Base-by-base conservation (phyloP, 2,797 vertebrate species). In the Sebastes trivittatus region DNA sequence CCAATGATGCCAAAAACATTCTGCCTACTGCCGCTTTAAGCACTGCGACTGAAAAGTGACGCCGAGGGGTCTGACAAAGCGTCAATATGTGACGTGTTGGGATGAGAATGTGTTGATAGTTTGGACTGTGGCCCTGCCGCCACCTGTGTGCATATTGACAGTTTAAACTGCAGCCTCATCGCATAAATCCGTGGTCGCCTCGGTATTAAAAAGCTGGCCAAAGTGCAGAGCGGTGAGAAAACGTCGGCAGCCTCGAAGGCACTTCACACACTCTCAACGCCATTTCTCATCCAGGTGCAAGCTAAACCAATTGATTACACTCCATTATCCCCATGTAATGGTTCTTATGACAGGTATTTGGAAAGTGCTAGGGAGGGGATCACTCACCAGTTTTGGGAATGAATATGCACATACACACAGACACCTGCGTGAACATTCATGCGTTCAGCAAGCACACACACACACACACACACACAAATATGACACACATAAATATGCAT, bases 251-350 rank as follows among this genome's bases (percentile, higher is more conserved):
- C 71, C 59, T 66, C 65, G 5, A 66, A 75, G 25, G 46, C 59
- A 78, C 72, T 70, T 86, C 64, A 76, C 77, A 78, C 66, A 83
- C 73, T 78, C 77, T 62, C 78, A 80, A 75, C 60, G 54, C 36
- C 27, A 76, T 81, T 88, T 75, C 73, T 87, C 82, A 84, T 83
- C 75, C 84, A 79, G 78, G 75, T 81, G 81, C 62, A 29, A 70
- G 67, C 77, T 79, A 85, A 84, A 83, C 81, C 68, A 81, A 64
- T 72, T 81, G 76, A 90, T 88, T 84, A 77, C 63, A 76, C 61
- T 70, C 71, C 77, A 90, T 90, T 89, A 90, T 82, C 30, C 66
- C 5, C 11, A 80, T 74, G 68, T 79, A 85, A 79, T 65, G 81
- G 61, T 63, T 85, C 72, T 81, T 76, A 85, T 83, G 84, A 72